phyloP scores from a whole-genome alignment of 2,113 vertebrate species.

The Apodemus sylvaticus region DNA sequence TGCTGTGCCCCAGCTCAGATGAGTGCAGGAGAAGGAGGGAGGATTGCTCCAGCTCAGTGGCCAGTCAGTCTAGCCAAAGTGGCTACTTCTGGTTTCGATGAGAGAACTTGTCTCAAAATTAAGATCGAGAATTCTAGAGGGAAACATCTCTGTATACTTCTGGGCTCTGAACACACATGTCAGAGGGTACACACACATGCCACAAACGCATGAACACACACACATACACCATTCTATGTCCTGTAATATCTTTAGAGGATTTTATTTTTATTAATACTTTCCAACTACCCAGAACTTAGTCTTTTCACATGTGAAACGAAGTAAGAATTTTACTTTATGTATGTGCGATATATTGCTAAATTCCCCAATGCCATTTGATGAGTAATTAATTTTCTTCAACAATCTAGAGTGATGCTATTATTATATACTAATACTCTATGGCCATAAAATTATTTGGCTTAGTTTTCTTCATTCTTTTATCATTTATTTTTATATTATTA shows the following conservation, averaged over 20 bases:
- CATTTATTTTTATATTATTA: neutral
- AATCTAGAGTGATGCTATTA: neutral
- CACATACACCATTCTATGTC: neutral
- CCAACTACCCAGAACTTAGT: neutral
- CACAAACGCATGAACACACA: neutral
- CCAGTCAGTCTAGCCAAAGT: neutral
- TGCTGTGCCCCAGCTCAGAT: neutral
- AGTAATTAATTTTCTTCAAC: neutral
- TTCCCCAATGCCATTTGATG: neutral
- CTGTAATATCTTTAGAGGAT: neutral
- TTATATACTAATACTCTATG: neutral
- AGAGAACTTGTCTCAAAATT: neutral
- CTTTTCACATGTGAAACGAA: neutral
- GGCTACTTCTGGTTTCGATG: neutral
- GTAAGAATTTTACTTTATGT: neutral
- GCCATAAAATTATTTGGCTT: neutral
- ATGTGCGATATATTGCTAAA: neutral
- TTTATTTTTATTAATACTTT: neutral
- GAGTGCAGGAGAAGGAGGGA: neutral
- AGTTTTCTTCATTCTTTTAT: neutral
- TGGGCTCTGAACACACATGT: neutral
- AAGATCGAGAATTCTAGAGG: neutral
- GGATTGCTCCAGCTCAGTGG: neutral
- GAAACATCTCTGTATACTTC: neutral
- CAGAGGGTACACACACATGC: neutral